phyloP scores from a whole-genome alignment of 2,113 vertebrate species.

The Gnathonemus echidnorhynchus region DNA sequence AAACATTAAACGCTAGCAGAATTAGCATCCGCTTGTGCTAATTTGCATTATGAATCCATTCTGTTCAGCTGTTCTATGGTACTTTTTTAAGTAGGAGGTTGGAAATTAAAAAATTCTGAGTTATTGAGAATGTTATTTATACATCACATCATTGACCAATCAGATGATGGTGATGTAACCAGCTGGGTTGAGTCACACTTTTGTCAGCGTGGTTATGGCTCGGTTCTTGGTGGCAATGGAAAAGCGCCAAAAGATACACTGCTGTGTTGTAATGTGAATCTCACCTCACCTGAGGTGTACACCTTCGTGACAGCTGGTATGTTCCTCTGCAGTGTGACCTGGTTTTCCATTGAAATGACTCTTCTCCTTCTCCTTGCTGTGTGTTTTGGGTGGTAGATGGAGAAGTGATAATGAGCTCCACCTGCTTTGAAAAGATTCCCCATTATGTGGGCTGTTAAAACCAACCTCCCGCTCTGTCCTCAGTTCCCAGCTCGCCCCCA shows the following conservation, averaged over 20 bases:
- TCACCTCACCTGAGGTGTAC: neutral
- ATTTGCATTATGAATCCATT: neutral
- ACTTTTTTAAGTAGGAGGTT: neutral
- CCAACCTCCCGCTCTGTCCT: constrained; percentile 5
- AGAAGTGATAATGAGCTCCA: neutral
- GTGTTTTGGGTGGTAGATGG: neutral
- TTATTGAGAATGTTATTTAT: neutral
- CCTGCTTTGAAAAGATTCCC: neutral
- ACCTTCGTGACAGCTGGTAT: neutral
- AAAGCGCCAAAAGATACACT: neutral
- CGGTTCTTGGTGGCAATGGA: neutral
- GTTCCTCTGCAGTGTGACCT: neutral
- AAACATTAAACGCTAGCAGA: neutral
- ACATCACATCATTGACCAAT: neutral
- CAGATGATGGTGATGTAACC: neutral
- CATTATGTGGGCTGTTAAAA: neutral
- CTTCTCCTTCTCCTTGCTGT: neutral
- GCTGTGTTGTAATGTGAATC: neutral
- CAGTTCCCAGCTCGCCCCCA: constrained; percentile 88
- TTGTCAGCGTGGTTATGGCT: neutral
- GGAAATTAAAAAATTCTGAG: neutral
- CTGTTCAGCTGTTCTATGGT: neutral
- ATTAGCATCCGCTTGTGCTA: neutral
- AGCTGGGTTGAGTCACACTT: neutral
- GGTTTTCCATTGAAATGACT: neutral